These are phyloP conservation scores for Camelus bactrianus DNA, from an alignment of 2,113 vertebrate genomes.

Conservation along the genomic window DNA sequence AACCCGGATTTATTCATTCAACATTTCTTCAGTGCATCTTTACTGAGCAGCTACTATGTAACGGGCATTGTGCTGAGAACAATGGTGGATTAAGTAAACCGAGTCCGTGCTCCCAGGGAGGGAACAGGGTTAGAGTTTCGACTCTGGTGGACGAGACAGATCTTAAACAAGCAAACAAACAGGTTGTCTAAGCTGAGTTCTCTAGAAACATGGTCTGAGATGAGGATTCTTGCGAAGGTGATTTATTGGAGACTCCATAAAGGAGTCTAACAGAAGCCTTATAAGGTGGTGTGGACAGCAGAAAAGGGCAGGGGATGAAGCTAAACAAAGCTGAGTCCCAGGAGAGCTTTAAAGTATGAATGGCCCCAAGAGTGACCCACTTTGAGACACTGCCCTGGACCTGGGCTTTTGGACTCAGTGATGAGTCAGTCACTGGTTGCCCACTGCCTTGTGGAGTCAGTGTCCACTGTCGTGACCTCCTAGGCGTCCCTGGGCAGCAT, in stretches of 20 bases:
- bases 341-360: background rate
- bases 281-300: accelerated
- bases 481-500: no score
- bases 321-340: background rate
- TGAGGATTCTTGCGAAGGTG: background rate
- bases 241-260: background rate
- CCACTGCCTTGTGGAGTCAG: background rate
- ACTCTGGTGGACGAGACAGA: background rate
- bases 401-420: background rate
- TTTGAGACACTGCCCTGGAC: accelerated
- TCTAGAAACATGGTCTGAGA: background rate
- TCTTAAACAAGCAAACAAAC: background rate
- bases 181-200: background rate
- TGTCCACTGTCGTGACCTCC: background rate
- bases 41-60: background rate
- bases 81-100: background rate
- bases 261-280: no score
- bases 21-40: background rate
- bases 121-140: background rate
- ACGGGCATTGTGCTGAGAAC: background rate
- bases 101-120: background rate
- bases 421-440: no score
- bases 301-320: background rate
- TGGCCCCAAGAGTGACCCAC: background rate
- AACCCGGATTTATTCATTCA: background rate